A percentile compares a stretch with the other conserved stretches of the same genome.
phyloP scores from a whole-genome alignment of 2,113 vertebrate species.

The cattle (Bos taurus) region ARS-UCD2.0 NC_037339.1:82520501-82521000 shows the following conservation, averaged over 20 bases:
- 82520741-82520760: fast-evolving
- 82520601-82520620: background rate
- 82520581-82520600: background rate
- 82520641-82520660: background rate
- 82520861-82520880: background rate
- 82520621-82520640: background rate
- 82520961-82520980: background rate
- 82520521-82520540: background rate
- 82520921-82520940: background rate
- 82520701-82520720: background rate
- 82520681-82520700: background rate
- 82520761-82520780: fast-evolving
- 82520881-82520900: background rate
- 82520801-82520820: background rate
- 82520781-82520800: background rate
- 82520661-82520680: background rate
- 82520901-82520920: background rate
- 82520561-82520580: background rate
- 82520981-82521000: fast-evolving
- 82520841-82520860: too few relatives aligned
- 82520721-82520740: background rate
- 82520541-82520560: background rate
- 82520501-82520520: background rate
- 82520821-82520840: background rate
- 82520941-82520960: background rate